A percentile compares a stretch with the other conserved stretches of the same genome.
Conservation (phyloP, 2,113 vertebrate genomes). For the Pachycephala philippinensis region DNA sequence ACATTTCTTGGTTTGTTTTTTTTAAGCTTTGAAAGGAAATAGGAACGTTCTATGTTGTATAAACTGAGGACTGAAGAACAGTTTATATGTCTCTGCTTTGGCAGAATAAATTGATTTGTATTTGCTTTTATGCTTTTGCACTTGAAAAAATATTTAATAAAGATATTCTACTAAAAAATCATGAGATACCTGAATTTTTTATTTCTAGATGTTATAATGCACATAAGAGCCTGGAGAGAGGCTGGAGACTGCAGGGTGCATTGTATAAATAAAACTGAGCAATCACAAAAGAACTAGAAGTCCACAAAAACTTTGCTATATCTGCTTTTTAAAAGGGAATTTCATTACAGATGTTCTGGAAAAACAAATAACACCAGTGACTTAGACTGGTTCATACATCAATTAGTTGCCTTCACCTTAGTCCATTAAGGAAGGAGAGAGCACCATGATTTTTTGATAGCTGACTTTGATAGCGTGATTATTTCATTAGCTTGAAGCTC, state of each 20-base stretch:
- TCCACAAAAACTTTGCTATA: neutral
- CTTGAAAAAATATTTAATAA: neutral
- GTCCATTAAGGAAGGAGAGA: neutral
- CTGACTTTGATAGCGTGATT: neutral
- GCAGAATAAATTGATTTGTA: neutral
- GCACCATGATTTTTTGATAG: neutral
- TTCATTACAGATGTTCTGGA: neutral
- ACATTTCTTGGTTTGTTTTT: neutral
- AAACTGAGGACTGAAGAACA: neutral
- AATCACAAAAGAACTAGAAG: neutral
- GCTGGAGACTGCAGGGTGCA: neutral
- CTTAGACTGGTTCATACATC: neutral
- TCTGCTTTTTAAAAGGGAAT: neutral
- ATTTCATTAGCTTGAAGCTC: neutral
- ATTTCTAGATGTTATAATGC: neutral
- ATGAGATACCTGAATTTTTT: neutral
- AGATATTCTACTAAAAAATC: neutral
- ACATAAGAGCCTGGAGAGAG: neutral
- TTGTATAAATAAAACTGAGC: rapidly evolving
- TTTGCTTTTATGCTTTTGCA: neutral
- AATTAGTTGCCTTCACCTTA: neutral
- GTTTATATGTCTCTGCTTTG: neutral
- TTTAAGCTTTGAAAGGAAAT: neutral
- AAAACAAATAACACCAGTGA: neutral
- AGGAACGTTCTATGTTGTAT: neutral